Percentiles rank a stretch among this genome's conserved stretches.
These are phyloP conservation scores for Heliconius cydno DNA, from an alignment of 2,888 invertebrate species.

Conservation along the genomic window DNA sequence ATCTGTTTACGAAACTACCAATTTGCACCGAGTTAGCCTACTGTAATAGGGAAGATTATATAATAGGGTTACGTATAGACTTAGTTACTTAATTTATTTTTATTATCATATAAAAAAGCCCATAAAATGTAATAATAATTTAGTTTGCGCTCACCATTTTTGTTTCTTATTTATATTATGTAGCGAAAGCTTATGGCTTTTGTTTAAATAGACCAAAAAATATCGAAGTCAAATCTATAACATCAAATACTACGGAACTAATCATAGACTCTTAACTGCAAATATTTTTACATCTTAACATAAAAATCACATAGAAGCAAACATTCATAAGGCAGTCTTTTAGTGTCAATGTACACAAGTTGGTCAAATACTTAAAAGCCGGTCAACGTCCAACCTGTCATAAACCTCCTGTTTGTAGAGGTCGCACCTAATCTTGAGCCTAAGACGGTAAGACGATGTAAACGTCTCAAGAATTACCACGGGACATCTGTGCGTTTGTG, in stretches of 20 bases:
- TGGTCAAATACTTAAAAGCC: constrained; percentile 34
- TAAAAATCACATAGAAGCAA: constrained; percentile 19
- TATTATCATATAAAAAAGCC: background rate
- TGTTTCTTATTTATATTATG: background rate
- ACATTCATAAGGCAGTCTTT: constrained; percentile 16
- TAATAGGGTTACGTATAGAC: constrained; percentile 7
- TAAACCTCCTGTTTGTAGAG: constrained; percentile 34
- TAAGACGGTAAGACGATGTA: constrained; percentile 32
- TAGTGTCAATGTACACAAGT: constrained; percentile 26
- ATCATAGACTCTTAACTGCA: background rate
- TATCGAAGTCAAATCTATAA: background rate
- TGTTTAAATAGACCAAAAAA: background rate
- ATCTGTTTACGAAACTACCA: constrained; percentile 32
- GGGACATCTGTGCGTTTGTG: constrained; percentile 28
- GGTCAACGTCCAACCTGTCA: constrained; percentile 27
- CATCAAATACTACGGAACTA: no score
- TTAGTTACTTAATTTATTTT: background rate
- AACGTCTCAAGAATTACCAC: constrained; percentile 23
- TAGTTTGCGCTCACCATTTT: background rate
- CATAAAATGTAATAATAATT: background rate
- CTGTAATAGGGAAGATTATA: constrained; percentile 6
- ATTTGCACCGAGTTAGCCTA: constrained; percentile 29
- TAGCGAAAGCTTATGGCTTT: no score
- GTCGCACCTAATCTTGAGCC: constrained; percentile 37
- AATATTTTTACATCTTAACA: constrained; percentile 1